A percentile compares a stretch with the other conserved stretches of the same genome.
Conservation (phyloP, 2,797 vertebrate genomes). For the Fratercula arctica region DNA sequence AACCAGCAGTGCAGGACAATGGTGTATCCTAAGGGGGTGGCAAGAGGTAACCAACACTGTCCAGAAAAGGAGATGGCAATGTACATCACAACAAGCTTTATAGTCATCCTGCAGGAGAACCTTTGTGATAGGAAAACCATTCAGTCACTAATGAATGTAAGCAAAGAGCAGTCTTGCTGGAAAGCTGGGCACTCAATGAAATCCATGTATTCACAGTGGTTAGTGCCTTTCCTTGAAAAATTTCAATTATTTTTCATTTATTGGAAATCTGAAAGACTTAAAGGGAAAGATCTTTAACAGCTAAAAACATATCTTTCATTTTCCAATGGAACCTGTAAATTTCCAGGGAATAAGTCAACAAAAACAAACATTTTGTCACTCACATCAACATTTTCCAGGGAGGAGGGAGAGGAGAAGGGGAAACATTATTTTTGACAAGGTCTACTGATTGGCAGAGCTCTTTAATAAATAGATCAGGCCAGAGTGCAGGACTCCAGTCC, state of each 20-base stretch:
- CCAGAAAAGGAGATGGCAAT: not conserved
- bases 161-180: not conserved
- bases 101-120: not conserved
- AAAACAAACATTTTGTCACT: constrained; percentile 51
- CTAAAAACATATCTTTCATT: not conserved
- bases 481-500: constrained; percentile 24
- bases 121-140: not conserved
- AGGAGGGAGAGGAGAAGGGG: not conserved
- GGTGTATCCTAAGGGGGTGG: not conserved
- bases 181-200: not conserved
- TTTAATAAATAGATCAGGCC: constrained; percentile 60
- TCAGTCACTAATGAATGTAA: not conserved
- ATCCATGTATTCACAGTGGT: not conserved
- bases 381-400: constrained; percentile 53
- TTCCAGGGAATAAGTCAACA: constrained; percentile 21
- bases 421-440: constrained; percentile 64
- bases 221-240: not conserved
- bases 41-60: not conserved
- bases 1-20: not conserved
- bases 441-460: constrained; percentile 56
- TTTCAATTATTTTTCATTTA: not conserved
- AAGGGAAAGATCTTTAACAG: not conserved
- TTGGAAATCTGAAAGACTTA: not conserved
- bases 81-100: not conserved
- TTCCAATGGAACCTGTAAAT: constrained; percentile 50